phyloP scores from a whole-genome alignment of 2,797 vertebrate genomes.

The Anguilla marmorata region DNA sequence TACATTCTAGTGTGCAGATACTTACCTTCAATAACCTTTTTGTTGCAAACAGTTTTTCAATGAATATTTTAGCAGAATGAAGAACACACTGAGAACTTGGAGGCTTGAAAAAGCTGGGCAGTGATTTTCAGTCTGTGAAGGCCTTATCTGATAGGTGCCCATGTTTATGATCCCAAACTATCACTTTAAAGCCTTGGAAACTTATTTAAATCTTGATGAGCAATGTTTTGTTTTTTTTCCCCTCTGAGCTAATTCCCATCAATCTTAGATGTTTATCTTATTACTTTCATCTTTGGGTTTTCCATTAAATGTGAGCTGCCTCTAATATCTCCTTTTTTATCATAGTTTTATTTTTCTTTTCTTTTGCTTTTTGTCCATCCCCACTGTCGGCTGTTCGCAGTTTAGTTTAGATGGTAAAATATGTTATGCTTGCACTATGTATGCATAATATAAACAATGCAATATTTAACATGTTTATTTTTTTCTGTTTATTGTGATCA shows the following conservation, averaged over 20 bases:
- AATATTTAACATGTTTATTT: neutral
- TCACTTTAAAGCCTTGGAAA: neutral
- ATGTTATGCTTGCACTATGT: neutral
- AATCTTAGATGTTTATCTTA: slow-evolving; percentile 42
- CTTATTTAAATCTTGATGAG: slow-evolving; percentile 31
- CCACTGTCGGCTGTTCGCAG: neutral
- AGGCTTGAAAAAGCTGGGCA: neutral
- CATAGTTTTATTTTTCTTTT: neutral
- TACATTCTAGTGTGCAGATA: neutral
- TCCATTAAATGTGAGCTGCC: slow-evolving; percentile 6
- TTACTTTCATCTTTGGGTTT: slow-evolving; percentile 18
- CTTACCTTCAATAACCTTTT: slow-evolving; percentile 1
- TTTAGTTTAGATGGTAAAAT: neutral
- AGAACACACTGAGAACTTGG: neutral
- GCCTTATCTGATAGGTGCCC: slow-evolving; percentile 2
- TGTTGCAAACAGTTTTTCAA: neutral
- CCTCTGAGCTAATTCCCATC: slow-evolving; percentile 32
- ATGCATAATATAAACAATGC: neutral
- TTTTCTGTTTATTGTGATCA: neutral
- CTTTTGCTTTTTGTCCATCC: neutral
- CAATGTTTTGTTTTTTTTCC: slow-evolving; percentile 13
- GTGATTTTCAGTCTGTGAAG: neutral
- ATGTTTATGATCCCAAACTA: slow-evolving; percentile 1
- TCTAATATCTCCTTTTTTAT: neutral
- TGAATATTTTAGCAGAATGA: neutral